Base-by-base conservation (phyloP, 2,113 vertebrate genomes). In the Rhineura floridana region DNA sequence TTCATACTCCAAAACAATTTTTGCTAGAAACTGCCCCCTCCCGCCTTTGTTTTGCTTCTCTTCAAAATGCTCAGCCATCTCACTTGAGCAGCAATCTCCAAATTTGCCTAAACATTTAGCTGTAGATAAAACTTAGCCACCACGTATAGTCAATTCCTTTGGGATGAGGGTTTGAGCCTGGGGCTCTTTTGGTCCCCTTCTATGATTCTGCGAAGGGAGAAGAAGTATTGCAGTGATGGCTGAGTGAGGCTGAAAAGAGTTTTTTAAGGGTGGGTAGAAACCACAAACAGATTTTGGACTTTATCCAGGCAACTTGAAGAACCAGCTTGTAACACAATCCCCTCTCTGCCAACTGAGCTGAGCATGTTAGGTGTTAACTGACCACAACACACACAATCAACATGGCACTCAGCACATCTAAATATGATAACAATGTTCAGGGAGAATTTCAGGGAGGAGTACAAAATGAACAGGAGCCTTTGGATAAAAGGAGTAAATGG, bases 251-350 rank as follows among this genome's bases (percentile, higher is more conserved):
- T 30, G 83, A 81, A 36, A 69, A 44, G 91, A 77, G 84, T 52
- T n/a, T 78, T 67, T 77, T 88, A 89, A 92, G 86, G 86, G 89
- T 93, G 91, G 85, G 1, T 63, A 83, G 42, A 13, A 69, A 89
- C 79, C 82, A 92, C 92, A 88, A 5, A 19, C 63, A 55, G 1
- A 65, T 85, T 44, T 75, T 92, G 94, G 93, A 95, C 67, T 25
- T 70, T 0, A 0, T 59, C 92, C 94, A 95, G 87, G 86, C 79
- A 88, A 85, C 92, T 90, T 93, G 94, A 92, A 92, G 92, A 91
- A 92, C 89, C 88, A 79, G 89, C 88, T 93, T 92, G 91, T 89
- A 94, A 94, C 92, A 95, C 91, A 93, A 93, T 93, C 94, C 91
- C 93, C 93, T 94, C 89, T 67, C 77, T 0, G 73, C 92, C 94